These are phyloP conservation scores for Cinclus cinclus DNA, from an alignment of 2,113 vertebrate species.

Conservation along the genomic window DNA sequence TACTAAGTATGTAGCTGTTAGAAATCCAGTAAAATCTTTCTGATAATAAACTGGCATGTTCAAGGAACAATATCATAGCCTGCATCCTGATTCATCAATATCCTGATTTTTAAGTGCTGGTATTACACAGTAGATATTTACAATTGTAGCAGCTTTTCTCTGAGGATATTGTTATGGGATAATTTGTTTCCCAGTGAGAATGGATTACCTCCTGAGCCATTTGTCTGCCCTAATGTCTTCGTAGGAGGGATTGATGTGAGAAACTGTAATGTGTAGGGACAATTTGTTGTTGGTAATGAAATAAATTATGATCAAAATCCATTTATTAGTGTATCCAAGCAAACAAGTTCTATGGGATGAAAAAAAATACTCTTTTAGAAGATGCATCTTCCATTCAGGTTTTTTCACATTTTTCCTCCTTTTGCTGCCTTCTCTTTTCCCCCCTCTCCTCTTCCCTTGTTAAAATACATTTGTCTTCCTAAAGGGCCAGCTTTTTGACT, in stretches of 20 bases:
- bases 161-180: neutral
- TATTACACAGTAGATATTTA: neutral
- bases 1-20: neutral
- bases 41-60: neutral
- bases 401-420: neutral
- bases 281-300: conserved; percentile 35
- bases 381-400: neutral
- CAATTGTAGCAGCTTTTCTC: neutral
- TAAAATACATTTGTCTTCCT: neutral
- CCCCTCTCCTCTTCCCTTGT: neutral
- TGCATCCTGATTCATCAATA: neutral
- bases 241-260: conserved; percentile 15
- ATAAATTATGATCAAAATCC: conserved; percentile 39
- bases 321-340: conserved; percentile 9
- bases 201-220: conserved; percentile 36
- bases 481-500: neutral
- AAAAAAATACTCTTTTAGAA: neutral
- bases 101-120: neutral
- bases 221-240: neutral
- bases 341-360: neutral
- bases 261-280: neutral
- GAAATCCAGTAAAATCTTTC: neutral
- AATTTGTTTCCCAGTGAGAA: conserved; percentile 10
- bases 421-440: neutral
- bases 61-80: neutral